phyloP scores from a whole-genome alignment of 2,113 vertebrate genomes.

The Mastomys natalensis region DNA sequence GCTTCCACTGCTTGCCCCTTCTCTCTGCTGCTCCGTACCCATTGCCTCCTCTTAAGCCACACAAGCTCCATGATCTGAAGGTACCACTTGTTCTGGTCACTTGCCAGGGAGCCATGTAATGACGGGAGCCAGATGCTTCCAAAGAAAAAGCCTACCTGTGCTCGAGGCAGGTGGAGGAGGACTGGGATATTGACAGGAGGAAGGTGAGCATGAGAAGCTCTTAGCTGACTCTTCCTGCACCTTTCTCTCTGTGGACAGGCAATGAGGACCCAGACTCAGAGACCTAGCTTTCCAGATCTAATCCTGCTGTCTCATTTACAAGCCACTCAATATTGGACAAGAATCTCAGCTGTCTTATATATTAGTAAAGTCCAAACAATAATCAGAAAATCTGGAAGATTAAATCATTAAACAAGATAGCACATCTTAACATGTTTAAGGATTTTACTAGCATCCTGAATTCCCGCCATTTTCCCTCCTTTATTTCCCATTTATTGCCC shows the following conservation, averaged over 20 bases:
- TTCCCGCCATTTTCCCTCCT: not conserved
- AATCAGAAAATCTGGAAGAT: not conserved
- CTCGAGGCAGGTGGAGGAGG: not conserved
- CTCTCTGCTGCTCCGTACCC: not conserved
- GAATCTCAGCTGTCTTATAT: not conserved
- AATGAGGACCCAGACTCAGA: not conserved
- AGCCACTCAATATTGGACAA: not conserved
- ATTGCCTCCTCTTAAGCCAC: not conserved
- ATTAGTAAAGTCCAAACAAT: not conserved
- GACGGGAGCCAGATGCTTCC: not conserved
- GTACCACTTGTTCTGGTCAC: not conserved
- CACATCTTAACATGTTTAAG: not conserved
- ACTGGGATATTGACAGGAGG: not conserved
- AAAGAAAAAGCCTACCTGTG: not conserved
- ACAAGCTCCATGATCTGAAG: not conserved
- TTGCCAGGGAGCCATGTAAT: not conserved
- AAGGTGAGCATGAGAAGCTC: not conserved
- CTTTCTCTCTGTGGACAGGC: not conserved
- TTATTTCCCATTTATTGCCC: not conserved
- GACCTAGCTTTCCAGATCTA: not conserved
- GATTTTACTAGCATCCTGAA: not conserved
- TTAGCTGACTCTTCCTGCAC: not conserved
- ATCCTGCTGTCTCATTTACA: not conserved
- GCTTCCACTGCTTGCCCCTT: not conserved
- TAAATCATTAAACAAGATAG: conserved; percentile 3